A percentile compares a stretch with the other conserved stretches of the same genome.
Evolutionary conservation across 2,113 vertebrate genomes (phyloP).

Genomic region (Eurystomus gularis): DNA sequence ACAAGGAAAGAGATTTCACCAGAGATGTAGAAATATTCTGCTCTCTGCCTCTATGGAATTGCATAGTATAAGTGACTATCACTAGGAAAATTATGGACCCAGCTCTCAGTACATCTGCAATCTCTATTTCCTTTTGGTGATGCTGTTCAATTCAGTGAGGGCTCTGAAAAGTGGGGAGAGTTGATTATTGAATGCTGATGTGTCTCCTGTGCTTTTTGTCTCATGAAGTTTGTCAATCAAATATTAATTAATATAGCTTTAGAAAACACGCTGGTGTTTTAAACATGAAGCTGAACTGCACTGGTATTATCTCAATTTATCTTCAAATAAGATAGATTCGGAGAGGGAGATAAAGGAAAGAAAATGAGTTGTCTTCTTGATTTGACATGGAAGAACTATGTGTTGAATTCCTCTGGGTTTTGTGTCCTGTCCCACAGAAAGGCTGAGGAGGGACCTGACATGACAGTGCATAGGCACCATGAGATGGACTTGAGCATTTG

Average conservation of each 20-base stretch:
- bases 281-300: slow-evolving; percentile 58
- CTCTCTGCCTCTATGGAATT: not conserved
- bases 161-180: not conserved
- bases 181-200: not conserved
- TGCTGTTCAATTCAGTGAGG: slow-evolving; percentile 14
- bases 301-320: slow-evolving; percentile 34
- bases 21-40: not conserved
- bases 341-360: slow-evolving; percentile 27
- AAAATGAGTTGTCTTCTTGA: slow-evolving; percentile 53
- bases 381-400: slow-evolving; percentile 9
- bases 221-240: slow-evolving; percentile 14
- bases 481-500: not conserved
- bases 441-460: not conserved
- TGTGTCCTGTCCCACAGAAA: not conserved
- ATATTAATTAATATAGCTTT: slow-evolving; percentile 49
- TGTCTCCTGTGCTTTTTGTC: slow-evolving; percentile 18
- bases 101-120: not conserved
- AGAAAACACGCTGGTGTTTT: slow-evolving; percentile 44
- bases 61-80: not conserved
- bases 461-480: not conserved
- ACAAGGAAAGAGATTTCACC: not conserved
- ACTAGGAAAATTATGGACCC: not conserved
- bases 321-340: slow-evolving; percentile 48
- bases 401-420: slow-evolving; percentile 31
- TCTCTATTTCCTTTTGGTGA: not conserved